Base-by-base conservation (phyloP, 23 tunicate genomes). In the Clavelina lepadiformis region DNA sequence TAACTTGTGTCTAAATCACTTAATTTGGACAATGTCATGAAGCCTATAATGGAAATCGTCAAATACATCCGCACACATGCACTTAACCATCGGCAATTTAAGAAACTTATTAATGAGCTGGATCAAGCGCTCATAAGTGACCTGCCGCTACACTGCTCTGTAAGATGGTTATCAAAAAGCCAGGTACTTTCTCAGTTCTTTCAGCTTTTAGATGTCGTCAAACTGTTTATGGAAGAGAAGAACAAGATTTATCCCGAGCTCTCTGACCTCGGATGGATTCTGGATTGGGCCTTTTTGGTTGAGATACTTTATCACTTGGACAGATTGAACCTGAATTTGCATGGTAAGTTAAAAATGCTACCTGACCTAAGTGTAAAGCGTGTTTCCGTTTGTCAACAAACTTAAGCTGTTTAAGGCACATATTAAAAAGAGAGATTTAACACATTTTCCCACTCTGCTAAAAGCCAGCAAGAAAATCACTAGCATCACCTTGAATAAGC, bases 11-110 rank as follows among this genome's bases (percentile, higher is more conserved):
- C 69, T 36, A 63, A 63, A 63, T 35, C 23, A 63, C 38, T 11
- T 50, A 63, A 63, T 19, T 63, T 63, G 69, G 69, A 63, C 51
- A 63, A 35, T 22, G 51, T 63, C 69, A 63, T 63, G 73, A 67
- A 67, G n/a, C 5, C 58, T 67, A 46, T 46, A 23, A 46, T 67
- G 58, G 58, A 67, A 46, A 49, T 49, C 35, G 73, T 46, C 36
- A 49, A 67, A 24, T 46, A 67, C 34, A 49, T 67, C 60, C 58
- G 73, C 61, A 67, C 73, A 11, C 73, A 67, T 67, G 76, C 76
- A 64, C 76, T 70, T 55, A 54, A 70, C 47, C 76, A 70, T 64
- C 63, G 76, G 76, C 45, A 70, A 70, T 70, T 70, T 47, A 70
- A 55, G 64, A 70, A 70, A 54, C 76, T 55, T 22, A 70, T 70